Percentiles rank a stretch among this genome's conserved stretches.
These are phyloP conservation scores for Gnatocerus cornutus DNA, from an alignment of 2,888 invertebrate genomes.

Conservation along the genomic window DNA sequence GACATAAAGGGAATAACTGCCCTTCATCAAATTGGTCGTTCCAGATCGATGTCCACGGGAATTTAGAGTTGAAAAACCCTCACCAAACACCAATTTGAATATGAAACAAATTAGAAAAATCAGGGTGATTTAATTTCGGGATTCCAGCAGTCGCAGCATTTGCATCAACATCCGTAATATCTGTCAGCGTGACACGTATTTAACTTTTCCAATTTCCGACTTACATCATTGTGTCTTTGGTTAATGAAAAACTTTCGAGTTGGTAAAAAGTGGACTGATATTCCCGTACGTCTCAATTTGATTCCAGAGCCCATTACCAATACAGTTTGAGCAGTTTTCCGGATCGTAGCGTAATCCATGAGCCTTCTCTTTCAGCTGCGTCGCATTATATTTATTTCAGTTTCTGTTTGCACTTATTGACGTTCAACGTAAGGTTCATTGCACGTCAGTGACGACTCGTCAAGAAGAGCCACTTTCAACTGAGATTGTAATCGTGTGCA, in stretches of 20 bases:
- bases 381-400: slow-evolving; percentile 42
- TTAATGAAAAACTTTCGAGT: slow-evolving; percentile 21
- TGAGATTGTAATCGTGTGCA: background rate
- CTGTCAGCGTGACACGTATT: slow-evolving; percentile 19
- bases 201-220: slow-evolving; percentile 29
- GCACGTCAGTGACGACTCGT: background rate
- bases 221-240: slow-evolving; percentile 11
- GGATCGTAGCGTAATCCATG: slow-evolving; percentile 47
- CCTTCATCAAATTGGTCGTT: slow-evolving; percentile 3
- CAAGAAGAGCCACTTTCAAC: background rate
- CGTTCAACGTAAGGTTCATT: slow-evolving; percentile 8
- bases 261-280: background rate
- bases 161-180: slow-evolving; percentile 9
- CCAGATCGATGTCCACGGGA: background rate
- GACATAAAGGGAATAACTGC: slow-evolving; percentile 8
- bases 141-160: slow-evolving; percentile 7
- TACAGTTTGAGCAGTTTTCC: slow-evolving; percentile 42
- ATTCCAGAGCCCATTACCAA: slow-evolving; percentile 21
- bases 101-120: slow-evolving; percentile 19
- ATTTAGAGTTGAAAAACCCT: slow-evolving; percentile 14
- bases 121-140: slow-evolving; percentile 9
- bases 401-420: slow-evolving; percentile 26
- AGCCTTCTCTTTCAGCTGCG: slow-evolving; percentile 46
- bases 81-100: slow-evolving; percentile 1
- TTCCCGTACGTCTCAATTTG: slow-evolving; percentile 25